Percentiles rank a stretch among this genome's conserved stretches.
phyloP scores from a whole-genome alignment of 2,888 invertebrate genomes.

The Asteroscopus sphinx region DNA sequence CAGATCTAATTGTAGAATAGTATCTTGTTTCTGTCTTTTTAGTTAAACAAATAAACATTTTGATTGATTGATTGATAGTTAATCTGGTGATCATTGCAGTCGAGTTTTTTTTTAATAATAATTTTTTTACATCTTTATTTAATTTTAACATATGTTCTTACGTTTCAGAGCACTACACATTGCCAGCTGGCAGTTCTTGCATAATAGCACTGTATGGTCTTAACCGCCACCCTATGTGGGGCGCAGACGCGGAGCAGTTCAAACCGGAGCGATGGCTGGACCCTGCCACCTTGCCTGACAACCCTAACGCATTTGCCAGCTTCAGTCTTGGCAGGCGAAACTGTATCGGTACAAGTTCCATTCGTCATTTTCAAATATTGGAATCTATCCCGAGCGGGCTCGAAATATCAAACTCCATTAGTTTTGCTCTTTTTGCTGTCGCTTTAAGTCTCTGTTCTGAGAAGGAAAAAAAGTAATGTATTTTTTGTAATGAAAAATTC shows the following conservation, averaged over 20 bases:
- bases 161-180: constrained; percentile 14
- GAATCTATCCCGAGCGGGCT: neutral
- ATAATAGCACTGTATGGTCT: constrained; percentile 65
- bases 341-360: constrained; percentile 16
- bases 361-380: neutral
- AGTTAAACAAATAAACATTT: too few relatives aligned
- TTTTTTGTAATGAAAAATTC: too few relatives aligned
- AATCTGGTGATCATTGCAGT: too few relatives aligned
- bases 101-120: too few relatives aligned
- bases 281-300: constrained; percentile 61
- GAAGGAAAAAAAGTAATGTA: too few relatives aligned
- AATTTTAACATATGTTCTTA: neutral
- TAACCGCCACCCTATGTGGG: constrained; percentile 72
- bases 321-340: constrained; percentile 62
- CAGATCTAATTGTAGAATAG: too few relatives aligned
- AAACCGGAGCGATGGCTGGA: constrained; percentile 73
- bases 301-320: constrained; percentile 62
- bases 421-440: too few relatives aligned
- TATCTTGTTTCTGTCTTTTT: too few relatives aligned
- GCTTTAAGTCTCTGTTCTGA: too few relatives aligned
- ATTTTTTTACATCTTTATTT: neutral
- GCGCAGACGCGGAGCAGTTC: constrained; percentile 68
- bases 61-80: too few relatives aligned
- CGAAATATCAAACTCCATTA: too few relatives aligned
- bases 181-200: constrained; percentile 66